Evolutionary conservation across 2,888 invertebrate genomes (phyloP).

Genomic region (Hypsopygia costalis): DNA sequence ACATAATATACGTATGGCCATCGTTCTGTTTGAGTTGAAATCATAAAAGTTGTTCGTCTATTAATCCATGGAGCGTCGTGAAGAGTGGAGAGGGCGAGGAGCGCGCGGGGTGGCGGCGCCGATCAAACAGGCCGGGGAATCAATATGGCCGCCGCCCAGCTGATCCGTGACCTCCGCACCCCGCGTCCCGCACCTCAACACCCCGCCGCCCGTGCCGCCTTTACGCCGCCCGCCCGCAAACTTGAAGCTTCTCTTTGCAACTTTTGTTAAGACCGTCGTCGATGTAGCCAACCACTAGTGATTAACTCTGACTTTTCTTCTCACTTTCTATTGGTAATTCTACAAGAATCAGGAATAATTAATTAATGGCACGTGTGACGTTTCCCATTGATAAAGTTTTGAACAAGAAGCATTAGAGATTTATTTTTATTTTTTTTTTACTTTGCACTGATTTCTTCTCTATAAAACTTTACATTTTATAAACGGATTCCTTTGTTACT

Average conservation of each 20-base stretch:
- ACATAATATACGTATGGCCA: conserved; percentile 43
- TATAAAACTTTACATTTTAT: no score
- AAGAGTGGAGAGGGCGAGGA: conserved; percentile 31
- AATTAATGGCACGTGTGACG: no score
- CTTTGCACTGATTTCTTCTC: no score
- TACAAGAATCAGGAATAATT: no score
- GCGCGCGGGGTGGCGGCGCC: conserved; percentile 59
- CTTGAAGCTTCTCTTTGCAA: conserved; percentile 61
- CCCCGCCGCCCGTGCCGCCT: conserved; percentile 27
- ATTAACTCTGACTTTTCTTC: neutral
- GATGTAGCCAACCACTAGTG: conserved; percentile 15
- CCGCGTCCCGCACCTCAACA: conserved; percentile 38
- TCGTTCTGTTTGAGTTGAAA: conserved; percentile 73
- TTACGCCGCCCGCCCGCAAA: conserved; percentile 44
- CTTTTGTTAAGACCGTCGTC: conserved; percentile 54
- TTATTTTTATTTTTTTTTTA: no score
- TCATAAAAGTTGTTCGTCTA: conserved; percentile 79
- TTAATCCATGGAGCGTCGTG: conserved; percentile 61
- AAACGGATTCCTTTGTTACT: no score
- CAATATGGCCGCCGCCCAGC: conserved; percentile 80
- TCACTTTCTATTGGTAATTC: no score
- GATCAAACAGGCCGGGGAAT: conserved; percentile 79
- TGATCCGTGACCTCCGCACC: conserved; percentile 75
- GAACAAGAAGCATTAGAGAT: no score
- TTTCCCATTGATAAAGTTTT: no score